Conservation (phyloP, 1,140 invertebrate species). For the Orius insidiosus region DNA sequence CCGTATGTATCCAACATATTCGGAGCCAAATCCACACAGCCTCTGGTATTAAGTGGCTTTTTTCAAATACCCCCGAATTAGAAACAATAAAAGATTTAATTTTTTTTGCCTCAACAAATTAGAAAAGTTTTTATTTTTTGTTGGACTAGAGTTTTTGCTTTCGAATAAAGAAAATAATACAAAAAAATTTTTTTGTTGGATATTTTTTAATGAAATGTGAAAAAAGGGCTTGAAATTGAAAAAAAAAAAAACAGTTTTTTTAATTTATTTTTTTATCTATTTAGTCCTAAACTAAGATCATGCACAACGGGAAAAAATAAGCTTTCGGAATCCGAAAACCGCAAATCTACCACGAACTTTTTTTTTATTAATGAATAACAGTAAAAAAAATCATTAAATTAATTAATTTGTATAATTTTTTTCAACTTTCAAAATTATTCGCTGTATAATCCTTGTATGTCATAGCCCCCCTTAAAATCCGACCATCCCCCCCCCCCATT, state of each 20-base stretch:
- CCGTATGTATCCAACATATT: slow-evolving; percentile 12
- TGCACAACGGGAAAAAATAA: too few relatives aligned
- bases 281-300: too few relatives aligned
- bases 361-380: too few relatives aligned
- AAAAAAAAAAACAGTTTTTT: neutral
- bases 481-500: neutral
- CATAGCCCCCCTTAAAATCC: neutral
- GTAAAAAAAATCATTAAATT: too few relatives aligned
- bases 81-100: neutral
- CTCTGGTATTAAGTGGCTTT: slow-evolving; percentile 11
- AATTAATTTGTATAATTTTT: too few relatives aligned
- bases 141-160: slow-evolving; percentile 13
- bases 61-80: slow-evolving; percentile 6
- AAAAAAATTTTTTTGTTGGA: neutral
- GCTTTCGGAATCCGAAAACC: too few relatives aligned
- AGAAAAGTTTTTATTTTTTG: slow-evolving; percentile 8
- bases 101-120: slow-evolving; percentile 1
- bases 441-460: neutral
- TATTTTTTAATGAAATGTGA: neutral
- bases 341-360: too few relatives aligned
- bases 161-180: neutral
- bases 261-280: neutral
- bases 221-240: neutral
- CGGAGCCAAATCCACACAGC: slow-evolving; percentile 16
- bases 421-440: too few relatives aligned